A percentile compares a stretch with the other conserved stretches of the same genome.
Conservation (phyloP, 2,888 invertebrate genomes). For the Plagodis pulveraria region DNA sequence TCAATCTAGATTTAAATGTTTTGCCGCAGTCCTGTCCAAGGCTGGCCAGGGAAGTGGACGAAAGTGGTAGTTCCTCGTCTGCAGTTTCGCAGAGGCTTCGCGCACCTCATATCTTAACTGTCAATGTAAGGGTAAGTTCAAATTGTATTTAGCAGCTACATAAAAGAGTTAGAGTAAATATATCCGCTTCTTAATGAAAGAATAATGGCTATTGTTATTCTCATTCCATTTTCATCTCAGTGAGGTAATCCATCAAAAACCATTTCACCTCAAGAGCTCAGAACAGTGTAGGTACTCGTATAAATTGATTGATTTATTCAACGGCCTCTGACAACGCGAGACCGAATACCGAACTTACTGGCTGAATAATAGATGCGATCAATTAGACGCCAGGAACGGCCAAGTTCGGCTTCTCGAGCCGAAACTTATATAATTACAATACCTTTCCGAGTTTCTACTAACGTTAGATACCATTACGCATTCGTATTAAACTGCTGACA, state of each 20-base stretch:
- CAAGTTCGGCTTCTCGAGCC: constrained; percentile 54
- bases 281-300: constrained; percentile 32
- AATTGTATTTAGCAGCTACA: no score
- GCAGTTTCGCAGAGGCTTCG: no score
- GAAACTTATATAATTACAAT: constrained; percentile 60
- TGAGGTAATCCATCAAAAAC: constrained; percentile 6
- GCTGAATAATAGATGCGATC: constrained; percentile 75
- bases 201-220: background rate
- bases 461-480: constrained; percentile 52
- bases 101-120: no score
- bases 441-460: constrained; percentile 54
- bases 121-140: no score
- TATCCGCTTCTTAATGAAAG: no score
- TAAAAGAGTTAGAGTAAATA: no score
- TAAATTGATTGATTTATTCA: constrained; percentile 54
- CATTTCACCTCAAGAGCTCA: constrained; percentile 21
- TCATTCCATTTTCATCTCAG: background rate
- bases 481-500: constrained; percentile 39
- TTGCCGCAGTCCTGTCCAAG: no score
- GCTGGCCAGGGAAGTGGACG: no score
- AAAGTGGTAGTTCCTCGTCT: no score
- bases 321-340: constrained; percentile 46
- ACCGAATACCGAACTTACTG: constrained; percentile 54
- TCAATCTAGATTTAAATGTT: no score
- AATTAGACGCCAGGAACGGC: constrained; percentile 60